Evolutionary conservation across 2,888 invertebrate species (phyloP).

Genomic region (Metacarcinus magister): DNA sequence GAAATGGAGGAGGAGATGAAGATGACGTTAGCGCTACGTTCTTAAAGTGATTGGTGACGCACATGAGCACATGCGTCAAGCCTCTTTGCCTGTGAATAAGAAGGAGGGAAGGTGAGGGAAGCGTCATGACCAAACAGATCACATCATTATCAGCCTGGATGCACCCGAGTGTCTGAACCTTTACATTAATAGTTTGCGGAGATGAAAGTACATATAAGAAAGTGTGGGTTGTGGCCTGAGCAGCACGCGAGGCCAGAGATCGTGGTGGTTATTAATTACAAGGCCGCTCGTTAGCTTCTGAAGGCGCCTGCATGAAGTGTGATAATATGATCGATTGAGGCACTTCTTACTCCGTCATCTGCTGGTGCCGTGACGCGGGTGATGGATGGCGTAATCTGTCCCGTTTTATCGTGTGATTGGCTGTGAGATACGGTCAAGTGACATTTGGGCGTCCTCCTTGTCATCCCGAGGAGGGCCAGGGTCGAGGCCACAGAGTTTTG

Average conservation of each 20-base stretch:
- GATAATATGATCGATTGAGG: conserved; percentile 71
- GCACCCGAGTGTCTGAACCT: neutral
- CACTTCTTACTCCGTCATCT: conserved; percentile 44
- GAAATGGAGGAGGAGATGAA: neutral
- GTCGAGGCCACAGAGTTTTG: neutral
- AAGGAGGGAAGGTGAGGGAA: neutral
- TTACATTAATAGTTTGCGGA: conserved; percentile 19
- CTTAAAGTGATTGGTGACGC: neutral
- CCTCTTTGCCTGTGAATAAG: neutral
- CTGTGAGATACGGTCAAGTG: conserved; percentile 61
- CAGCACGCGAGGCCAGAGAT: conserved; percentile 62
- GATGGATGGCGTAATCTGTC: conserved; percentile 60
- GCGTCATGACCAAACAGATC: conserved; percentile 17
- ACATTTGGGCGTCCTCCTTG: conserved; percentile 54
- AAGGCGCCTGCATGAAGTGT: conserved; percentile 22
- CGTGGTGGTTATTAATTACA: conserved; percentile 64
- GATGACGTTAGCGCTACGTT: neutral
- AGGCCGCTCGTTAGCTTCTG: conserved; percentile 12
- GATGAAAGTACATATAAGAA: conserved; percentile 64
- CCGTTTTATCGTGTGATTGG: conserved; percentile 52
- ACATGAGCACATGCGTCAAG: neutral
- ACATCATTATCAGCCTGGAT: conserved; percentile 43
- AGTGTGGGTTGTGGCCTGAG: conserved; percentile 3
- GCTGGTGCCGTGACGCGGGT: conserved; percentile 19
- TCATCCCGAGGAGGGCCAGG: neutral